Evolutionary conservation across 2,113 vertebrate species (phyloP).

Genomic region (Ranitomeya variabilis): DNA sequence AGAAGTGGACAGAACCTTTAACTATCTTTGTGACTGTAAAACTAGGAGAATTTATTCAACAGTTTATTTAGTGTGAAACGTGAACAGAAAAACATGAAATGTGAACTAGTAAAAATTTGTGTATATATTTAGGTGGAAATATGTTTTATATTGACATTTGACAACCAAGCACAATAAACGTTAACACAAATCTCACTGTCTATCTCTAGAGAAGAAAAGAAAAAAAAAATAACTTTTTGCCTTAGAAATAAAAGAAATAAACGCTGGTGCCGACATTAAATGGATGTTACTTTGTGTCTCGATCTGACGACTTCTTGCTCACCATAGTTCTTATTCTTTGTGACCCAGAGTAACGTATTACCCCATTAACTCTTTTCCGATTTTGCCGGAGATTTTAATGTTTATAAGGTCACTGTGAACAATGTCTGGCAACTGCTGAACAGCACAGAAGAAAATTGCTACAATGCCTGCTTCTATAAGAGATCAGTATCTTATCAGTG

Average conservation of each 20-base stretch:
- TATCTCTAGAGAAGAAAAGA: neutral
- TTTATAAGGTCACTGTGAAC: constrained; percentile 47
- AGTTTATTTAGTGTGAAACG: no score
- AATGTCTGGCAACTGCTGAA: constrained; percentile 42
- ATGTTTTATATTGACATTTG: neutral
- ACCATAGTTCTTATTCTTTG: constrained; percentile 2
- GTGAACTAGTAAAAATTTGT: no score
- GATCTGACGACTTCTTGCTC: constrained; percentile 29
- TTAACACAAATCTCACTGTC: neutral
- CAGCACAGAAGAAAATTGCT: constrained; percentile 45
- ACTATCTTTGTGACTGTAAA: no score
- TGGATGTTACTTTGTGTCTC: constrained; percentile 34
- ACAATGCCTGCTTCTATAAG: constrained; percentile 38
- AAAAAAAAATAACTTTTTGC: neutral
- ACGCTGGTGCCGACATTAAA: neutral
- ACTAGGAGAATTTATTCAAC: no score
- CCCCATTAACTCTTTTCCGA: constrained; percentile 38
- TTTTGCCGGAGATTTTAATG: constrained; percentile 47
- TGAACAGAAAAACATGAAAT: no score
- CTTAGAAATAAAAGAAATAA: neutral
- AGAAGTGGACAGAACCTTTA: no score
- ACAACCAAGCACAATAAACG: neutral
- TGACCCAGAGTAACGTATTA: constrained; percentile 45
- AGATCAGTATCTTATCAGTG: constrained; percentile 51
- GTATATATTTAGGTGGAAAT: no score